phyloP scores from a whole-genome alignment of 2,888 invertebrate species.

The Hypolimnas misippus region DNA sequence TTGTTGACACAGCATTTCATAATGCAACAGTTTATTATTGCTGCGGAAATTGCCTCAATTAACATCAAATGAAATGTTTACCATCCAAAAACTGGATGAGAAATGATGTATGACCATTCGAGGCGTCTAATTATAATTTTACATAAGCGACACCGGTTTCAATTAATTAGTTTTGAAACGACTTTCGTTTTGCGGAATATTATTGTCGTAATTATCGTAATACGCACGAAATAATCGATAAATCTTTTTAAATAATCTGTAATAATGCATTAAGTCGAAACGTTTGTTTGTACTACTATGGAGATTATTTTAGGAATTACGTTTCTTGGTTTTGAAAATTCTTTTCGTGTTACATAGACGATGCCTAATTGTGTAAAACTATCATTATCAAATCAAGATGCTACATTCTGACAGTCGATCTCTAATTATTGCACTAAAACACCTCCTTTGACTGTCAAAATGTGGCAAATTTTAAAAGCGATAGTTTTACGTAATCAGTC shows the following conservation, averaged over 20 bases:
- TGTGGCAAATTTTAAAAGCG: too few relatives aligned
- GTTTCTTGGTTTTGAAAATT: too few relatives aligned
- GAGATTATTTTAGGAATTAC: too few relatives aligned
- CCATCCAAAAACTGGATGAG: constrained; percentile 53
- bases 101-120: constrained; percentile 41
- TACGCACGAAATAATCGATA: constrained; percentile 6
- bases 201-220: constrained; percentile 8
- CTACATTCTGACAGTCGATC: too few relatives aligned
- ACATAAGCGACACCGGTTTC: constrained; percentile 49
- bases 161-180: constrained; percentile 58
- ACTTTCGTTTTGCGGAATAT: constrained; percentile 62
- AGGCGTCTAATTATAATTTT: constrained; percentile 45
- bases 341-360: too few relatives aligned
- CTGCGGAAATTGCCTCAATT: constrained; percentile 25
- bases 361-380: too few relatives aligned
- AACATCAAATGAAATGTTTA: constrained; percentile 42
- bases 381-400: too few relatives aligned
- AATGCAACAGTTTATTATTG: constrained; percentile 3
- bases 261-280: too few relatives aligned
- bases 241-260: constrained; percentile 28
- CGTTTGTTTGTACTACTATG: too few relatives aligned
- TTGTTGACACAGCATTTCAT: not conserved
- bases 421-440: too few relatives aligned
- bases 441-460: too few relatives aligned
- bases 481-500: too few relatives aligned